Percentiles rank a stretch among this genome's conserved stretches.
Evolutionary conservation across 2,797 vertebrate species (phyloP).

Genomic region (Aldrovandia affinis): DNA sequence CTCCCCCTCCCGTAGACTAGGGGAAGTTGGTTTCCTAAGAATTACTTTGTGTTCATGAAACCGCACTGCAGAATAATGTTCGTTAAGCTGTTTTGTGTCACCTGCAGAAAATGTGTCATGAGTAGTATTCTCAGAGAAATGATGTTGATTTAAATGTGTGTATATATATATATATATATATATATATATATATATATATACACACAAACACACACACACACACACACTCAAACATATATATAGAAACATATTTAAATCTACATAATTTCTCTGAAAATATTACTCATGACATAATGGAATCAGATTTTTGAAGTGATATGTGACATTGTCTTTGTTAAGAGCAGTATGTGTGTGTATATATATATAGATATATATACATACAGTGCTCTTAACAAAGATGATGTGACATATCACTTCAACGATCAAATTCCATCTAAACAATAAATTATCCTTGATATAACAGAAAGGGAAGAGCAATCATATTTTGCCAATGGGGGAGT

Average conservation of each 20-base stretch:
- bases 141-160: background rate
- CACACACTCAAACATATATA: too few species aligned
- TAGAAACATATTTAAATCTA: too few species aligned
- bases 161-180: too few species aligned
- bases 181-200: too few species aligned
- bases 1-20: background rate
- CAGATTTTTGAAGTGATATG: too few species aligned
- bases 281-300: too few species aligned
- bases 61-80: slow-evolving; percentile 22
- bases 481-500: background rate
- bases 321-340: too few species aligned
- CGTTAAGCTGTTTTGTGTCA: slow-evolving; percentile 34
- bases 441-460: background rate
- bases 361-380: too few species aligned
- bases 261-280: too few species aligned
- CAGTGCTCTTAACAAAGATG: background rate
- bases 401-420: background rate
- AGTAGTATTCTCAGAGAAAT: background rate
- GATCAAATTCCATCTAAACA: background rate
- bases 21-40: background rate
- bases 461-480: background rate
- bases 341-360: too few species aligned
- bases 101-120: background rate
- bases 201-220: too few species aligned
- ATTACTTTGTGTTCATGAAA: background rate